These are phyloP conservation scores for Aleiodes sp. DNA, from an alignment of 1,140 invertebrate genomes.

Conservation along the genomic window DNA sequence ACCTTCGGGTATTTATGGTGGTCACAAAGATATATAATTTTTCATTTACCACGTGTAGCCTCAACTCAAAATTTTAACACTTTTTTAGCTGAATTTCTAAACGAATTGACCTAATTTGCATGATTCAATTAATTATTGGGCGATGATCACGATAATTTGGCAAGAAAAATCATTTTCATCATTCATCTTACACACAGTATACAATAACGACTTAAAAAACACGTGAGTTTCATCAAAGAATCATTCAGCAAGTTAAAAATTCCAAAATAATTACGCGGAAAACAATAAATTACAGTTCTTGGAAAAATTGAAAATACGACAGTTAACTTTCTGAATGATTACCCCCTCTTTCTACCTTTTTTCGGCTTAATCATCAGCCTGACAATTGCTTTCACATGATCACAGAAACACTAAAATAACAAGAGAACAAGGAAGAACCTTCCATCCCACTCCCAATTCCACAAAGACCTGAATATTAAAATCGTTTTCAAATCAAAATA, in stretches of 20 bases:
- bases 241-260: background rate
- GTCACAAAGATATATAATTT: too few relatives aligned
- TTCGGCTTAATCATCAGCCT: conserved; percentile 6
- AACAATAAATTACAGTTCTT: background rate
- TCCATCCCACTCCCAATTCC: background rate
- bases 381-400: background rate
- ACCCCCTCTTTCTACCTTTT: conserved; percentile 4
- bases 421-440: background rate
- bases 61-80: background rate
- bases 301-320: background rate
- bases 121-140: background rate
- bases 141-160: background rate
- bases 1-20: too few relatives aligned
- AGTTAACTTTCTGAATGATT: background rate
- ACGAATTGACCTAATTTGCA: background rate
- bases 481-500: too few relatives aligned
- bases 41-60: too few relatives aligned
- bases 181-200: too few relatives aligned
- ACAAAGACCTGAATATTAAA: too few relatives aligned
- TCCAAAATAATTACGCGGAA: background rate
- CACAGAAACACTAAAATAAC: background rate
- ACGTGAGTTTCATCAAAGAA: background rate
- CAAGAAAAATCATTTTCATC: too few relatives aligned
- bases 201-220: too few relatives aligned
- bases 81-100: background rate